Conservation (phyloP, 2,888 invertebrate species). For the Limnephilus rhombicus region DNA sequence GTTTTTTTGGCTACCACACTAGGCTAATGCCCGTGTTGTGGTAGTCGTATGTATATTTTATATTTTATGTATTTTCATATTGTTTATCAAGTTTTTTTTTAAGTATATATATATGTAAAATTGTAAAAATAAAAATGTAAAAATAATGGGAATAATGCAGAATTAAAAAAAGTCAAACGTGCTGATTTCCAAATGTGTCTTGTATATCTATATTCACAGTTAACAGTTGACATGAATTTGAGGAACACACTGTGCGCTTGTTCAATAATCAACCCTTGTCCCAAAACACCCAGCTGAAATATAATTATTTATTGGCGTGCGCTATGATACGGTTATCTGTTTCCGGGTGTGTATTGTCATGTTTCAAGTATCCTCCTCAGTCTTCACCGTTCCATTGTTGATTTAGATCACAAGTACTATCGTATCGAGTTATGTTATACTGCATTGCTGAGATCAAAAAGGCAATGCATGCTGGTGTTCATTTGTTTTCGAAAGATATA, state of each 20-base stretch:
- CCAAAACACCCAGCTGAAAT: constrained; percentile 53
- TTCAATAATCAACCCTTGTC: constrained; percentile 45
- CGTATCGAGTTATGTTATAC: not conserved
- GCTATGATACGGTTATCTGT: constrained; percentile 60
- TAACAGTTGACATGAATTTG: not conserved
- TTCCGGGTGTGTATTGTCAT: constrained; percentile 50
- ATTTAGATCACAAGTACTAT: constrained; percentile 13
- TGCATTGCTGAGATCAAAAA: not conserved
- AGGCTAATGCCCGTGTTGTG: too few species aligned
- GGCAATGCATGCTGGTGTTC: not conserved
- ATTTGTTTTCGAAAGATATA: not conserved
- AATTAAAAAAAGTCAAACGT: too few species aligned
- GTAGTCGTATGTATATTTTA: too few species aligned
- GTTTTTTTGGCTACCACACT: too few species aligned
- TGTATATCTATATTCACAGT: not conserved
- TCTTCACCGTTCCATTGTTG: not conserved
- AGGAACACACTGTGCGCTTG: constrained; percentile 16
- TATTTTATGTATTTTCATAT: too few species aligned
- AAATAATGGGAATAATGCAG: too few species aligned
- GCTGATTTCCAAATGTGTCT: not conserved
- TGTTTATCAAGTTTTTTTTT: too few species aligned
- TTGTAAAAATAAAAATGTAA: too few species aligned
- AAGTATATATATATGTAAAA: too few species aligned
- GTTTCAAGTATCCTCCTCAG: not conserved
- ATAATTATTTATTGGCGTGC: constrained; percentile 64